Evolutionary conservation across 1,140 invertebrate species (phyloP), one percentile per base, ranked within the genome.

Genomic region (Macrobrachium rosenbergii): DNA sequence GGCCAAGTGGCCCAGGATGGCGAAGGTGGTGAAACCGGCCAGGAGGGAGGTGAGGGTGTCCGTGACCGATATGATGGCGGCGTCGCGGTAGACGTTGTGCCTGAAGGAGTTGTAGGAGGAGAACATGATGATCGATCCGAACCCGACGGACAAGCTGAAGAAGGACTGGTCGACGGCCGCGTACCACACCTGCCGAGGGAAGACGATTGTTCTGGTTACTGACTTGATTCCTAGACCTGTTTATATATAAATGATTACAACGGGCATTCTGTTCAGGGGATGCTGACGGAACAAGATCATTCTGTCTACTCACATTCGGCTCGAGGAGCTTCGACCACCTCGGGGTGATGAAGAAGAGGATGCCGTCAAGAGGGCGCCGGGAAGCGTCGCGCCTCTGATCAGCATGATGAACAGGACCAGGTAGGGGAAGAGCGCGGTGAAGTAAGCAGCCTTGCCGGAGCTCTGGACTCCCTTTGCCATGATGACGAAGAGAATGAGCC

Each of bases 341-440:
- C 0, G 95, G 95, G 19, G 93, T 94, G 21, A 96, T 91, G 90
- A 96, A 96, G 91, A 95, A 97, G 0, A 94, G 90, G 37, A 98
- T 96, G 12, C 97, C 97, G 72, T 95, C 92, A 0, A 91, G 91
- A 91, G 91, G 0, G 96, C 95, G 1, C 96, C 96, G 7, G 95
- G 93, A 82, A 98, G 91, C 3, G 96, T 96, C 0, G 94, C 92
- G 2, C 95, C 96, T 87, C 95, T 93, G n/a, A 96, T 93, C 0
- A 98, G 92, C 1, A 98, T 91, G 5, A 94, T 94, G 8, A 96
- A 92, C 90, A 98, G 94, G 14, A 97, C 94, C 0, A 97, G 93
- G 90, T 98, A 98, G 0, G 96, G 96, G 91, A 98, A 98, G 2
- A 97, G 91, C 0, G 96, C 96, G 0, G 97, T 94, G 91, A 97